Percentiles rank a stretch among this genome's conserved stretches.
These are phyloP conservation scores for Scaptomyza cyrtandrae DNA, from an alignment of 2,888 invertebrate genomes.

Conservation along the genomic window DNA sequence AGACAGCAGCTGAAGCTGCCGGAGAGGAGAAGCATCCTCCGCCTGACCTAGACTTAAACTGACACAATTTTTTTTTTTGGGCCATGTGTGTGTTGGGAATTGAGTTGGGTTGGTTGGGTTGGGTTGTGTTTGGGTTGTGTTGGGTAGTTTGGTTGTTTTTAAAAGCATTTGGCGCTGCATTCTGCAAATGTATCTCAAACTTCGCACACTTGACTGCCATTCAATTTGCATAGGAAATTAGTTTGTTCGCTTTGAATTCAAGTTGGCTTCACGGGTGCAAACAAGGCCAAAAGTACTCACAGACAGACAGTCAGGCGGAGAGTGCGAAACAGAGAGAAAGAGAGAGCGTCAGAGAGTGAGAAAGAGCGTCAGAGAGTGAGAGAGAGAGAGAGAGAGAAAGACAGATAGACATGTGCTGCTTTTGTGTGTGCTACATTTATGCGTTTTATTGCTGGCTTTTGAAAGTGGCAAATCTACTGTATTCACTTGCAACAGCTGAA, in stretches of 20 bases:
- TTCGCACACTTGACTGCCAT: conserved; percentile 82
- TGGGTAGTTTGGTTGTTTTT: conserved; percentile 50
- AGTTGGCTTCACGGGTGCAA: conserved; percentile 77
- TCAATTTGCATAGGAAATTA: conserved; percentile 83
- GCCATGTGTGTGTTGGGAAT: conserved; percentile 2
- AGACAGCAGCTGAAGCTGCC: no score
- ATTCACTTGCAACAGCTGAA: conserved; percentile 51
- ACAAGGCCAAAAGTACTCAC: conserved; percentile 72
- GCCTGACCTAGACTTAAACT: conserved; percentile 47
- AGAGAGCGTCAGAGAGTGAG: conserved; percentile 2
- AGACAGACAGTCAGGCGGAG: conserved; percentile 6
- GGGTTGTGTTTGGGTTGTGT: neutral
- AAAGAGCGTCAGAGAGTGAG: conserved; percentile 1
- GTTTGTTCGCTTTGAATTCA: conserved; percentile 81
- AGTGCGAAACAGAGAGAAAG: conserved; percentile 3
- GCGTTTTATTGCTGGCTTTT: conserved; percentile 62
- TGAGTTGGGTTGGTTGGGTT: neutral
- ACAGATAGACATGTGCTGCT: conserved; percentile 21
- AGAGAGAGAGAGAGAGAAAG: conserved; percentile 1
- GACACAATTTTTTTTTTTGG: conserved; percentile 59
- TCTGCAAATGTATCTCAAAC: conserved; percentile 78
- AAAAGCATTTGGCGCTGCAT: conserved; percentile 75
- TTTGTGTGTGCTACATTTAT: conserved; percentile 60
- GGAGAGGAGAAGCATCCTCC: conserved; percentile 8
- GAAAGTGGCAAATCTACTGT: conserved; percentile 62